phyloP scores from a whole-genome alignment of 2,113 vertebrate species.

The Chloropsis cyanopogon region DNA sequence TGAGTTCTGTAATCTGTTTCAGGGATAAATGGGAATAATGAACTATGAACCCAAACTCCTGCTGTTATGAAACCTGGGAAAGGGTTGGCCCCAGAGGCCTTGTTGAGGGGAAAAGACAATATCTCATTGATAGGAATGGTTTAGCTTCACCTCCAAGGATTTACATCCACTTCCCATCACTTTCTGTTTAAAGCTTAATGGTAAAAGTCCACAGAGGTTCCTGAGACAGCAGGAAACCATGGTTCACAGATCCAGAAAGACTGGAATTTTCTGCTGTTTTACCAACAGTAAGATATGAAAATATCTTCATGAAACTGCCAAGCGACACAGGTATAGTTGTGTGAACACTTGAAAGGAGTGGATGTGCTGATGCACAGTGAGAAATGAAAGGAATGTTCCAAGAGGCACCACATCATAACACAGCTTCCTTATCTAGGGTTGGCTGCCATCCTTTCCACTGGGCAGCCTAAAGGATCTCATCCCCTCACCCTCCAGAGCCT shows the following conservation, averaged over 20 bases:
- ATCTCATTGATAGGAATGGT: neutral
- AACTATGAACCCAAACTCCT: neutral
- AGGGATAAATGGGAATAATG: neutral
- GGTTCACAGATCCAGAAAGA: neutral
- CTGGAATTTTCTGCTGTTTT: neutral
- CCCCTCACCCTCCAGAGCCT: neutral
- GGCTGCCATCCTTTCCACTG: accelerated
- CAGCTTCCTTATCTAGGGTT: neutral
- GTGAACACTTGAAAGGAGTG: neutral
- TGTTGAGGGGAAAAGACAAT: neutral
- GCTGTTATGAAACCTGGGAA: neutral
- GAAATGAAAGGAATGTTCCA: neutral
- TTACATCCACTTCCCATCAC: neutral
- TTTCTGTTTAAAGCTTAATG: neutral
- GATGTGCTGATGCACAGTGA: neutral
- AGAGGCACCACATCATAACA: neutral
- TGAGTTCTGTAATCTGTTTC: neutral
- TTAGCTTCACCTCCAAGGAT: neutral
- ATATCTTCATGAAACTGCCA: neutral
- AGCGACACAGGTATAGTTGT: neutral
- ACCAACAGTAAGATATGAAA: neutral
- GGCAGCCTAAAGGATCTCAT: neutral
- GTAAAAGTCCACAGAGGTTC: neutral
- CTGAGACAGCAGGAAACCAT: neutral
- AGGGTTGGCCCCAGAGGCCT: neutral